Evolutionary conservation across 2,888 invertebrate genomes (phyloP), one percentile per base, ranked within the genome.

Genomic region (Hirtodrosophila histrioides): DNA sequence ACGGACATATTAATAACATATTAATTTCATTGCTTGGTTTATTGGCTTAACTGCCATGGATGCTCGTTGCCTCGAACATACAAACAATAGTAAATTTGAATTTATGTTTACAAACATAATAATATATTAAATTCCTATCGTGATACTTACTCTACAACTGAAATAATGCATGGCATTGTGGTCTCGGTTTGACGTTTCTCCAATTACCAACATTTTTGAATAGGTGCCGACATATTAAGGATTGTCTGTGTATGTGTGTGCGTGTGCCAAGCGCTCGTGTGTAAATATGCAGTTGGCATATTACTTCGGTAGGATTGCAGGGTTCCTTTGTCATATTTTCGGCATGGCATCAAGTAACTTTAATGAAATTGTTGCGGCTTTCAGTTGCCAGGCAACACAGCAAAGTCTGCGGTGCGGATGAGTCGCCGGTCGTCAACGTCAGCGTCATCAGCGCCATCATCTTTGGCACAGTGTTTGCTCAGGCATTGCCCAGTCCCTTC

Each of bases 311-410:
- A 62, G 54, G 57, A 69, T 72, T 69, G 74, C 56, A 56, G 27
- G 53, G 56, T 74, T 67, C 60, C 78, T 76, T 81, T 81, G 82
- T 74, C 74, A 82, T 74, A 27, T 70, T 68, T 74, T 70, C 36
- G 64, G 82, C 63, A 76, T 75, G 71, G 53, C 58, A 46, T 48
- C 61, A 71, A 65, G 70, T 63, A 58, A 76, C 70, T 78, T 80
- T 83, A 82, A 82, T 86, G 83, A 82, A 82, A 86, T 80, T 85
- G 81, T 73, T 86, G 83, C 78, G 80, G 83, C 80, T 74, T 75
- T 72, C 53, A 66, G 72, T 69, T 75, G 65, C 71, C 69, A 67
- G 69, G 69, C 83, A 77, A 69, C 75, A 36, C 73, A 70, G 66
- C 63, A 67, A 53, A 55, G 57, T 63, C 66, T 65, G 70, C 48